Base-by-base conservation (phyloP, 2,888 invertebrate species). In the Caenorhabditis sp. region DNA sequence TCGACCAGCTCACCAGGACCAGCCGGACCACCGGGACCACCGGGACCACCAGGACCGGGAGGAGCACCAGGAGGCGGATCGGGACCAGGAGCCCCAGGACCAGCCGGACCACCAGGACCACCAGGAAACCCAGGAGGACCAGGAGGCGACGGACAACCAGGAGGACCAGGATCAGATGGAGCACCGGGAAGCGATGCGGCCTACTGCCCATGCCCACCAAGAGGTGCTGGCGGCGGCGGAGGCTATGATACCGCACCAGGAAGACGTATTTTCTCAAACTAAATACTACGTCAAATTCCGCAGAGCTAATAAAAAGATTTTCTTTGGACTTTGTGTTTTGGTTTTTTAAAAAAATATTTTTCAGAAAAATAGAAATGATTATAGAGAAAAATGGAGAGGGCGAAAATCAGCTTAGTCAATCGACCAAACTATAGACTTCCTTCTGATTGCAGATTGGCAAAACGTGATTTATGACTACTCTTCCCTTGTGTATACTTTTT, bases 101-200 rank as follows among this genome's bases (percentile, higher is more conserved):
- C 73, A 65, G 66, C 76, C 37, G 81, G 81, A 63, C 76, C 79
- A 58, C 65, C 72, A 62, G 81, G 80, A 77, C 77, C 69, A 59
- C 55, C 73, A 19, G 81, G 81, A 61, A 68, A 76, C 26, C 74
- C 78, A 51, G 81, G 81, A 72, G 26, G 37, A 10, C 69, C 77
- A 26, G 81, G 81, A 67, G 54, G 55, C 10, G 67, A 66, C 17
- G 81, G 81, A 77, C 62, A 66, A 31, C 75, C 78, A 58, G 81
- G 80, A 75, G 70, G 69, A 61, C 74, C 76, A 58, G 80, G 81
- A 73, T 51, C 53, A 24, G 78, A 78, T 31, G 80, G 77, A 61
- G 66, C 71, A 6, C 77, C 77, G 31, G 77, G 77, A 69, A 66
- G 64, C 26, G 71, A 77, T 66, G 77, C 72, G 19, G 75, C 71